phyloP scores from a whole-genome alignment of 2,113 vertebrate genomes.

The Rhinopomastus cyanomelas region DNA sequence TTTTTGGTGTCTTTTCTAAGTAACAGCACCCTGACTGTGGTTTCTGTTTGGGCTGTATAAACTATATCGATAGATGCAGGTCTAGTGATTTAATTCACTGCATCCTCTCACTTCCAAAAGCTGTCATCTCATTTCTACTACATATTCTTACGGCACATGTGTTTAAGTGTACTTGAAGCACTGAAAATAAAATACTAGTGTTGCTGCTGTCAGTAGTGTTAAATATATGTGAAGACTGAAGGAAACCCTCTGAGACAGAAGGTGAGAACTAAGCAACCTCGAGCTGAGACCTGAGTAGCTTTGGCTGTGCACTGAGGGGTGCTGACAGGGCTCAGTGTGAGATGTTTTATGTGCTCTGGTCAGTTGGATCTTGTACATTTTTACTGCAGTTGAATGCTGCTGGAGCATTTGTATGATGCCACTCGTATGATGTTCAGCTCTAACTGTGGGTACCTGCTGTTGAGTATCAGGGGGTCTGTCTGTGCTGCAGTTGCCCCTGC shows the following conservation, averaged over 20 bases:
- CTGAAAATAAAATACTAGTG: background rate
- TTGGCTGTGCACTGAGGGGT: background rate
- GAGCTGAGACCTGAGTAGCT: background rate
- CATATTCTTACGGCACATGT: background rate
- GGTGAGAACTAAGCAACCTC: background rate
- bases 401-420: background rate
- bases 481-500: background rate
- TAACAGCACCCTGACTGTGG: background rate
- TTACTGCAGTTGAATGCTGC: background rate
- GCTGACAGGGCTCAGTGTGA: background rate
- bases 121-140: background rate
- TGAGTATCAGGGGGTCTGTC: background rate
- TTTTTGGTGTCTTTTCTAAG: background rate
- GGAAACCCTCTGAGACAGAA: background rate
- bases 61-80: background rate
- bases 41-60: background rate
- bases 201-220: background rate
- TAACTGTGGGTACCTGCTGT: background rate
- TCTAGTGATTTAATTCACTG: background rate
- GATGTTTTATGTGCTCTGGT: background rate
- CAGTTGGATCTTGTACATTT: background rate
- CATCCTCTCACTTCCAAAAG: background rate
- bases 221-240: background rate
- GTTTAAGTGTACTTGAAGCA: background rate
- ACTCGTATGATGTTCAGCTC: background rate